phyloP scores from a whole-genome alignment of 2,113 vertebrate genomes.

The Oreotrochilus melanogaster region DNA sequence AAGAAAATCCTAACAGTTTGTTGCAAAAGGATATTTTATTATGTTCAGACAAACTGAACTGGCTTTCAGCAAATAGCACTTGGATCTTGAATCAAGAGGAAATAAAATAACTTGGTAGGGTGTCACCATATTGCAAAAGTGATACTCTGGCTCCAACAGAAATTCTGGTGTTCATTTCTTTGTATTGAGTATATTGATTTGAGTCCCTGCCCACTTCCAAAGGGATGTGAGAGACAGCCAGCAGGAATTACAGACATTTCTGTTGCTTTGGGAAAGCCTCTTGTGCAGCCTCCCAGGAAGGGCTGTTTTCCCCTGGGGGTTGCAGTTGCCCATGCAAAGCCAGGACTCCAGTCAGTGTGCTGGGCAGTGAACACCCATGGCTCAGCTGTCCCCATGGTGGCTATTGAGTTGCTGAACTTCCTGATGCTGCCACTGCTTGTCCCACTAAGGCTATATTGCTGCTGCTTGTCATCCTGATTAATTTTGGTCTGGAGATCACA shows the following conservation, averaged over 20 bases:
- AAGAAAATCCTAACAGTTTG: conserved; percentile 16
- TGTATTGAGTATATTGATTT: conserved; percentile 9
- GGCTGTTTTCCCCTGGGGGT: accelerated
- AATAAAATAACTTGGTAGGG: conserved; percentile 26
- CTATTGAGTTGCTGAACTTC: neutral
- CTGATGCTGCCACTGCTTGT: neutral
- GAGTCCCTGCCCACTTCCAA: neutral
- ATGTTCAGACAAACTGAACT: conserved; percentile 52
- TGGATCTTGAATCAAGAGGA: conserved; percentile 52
- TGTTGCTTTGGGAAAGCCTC: neutral
- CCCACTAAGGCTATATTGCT: neutral
- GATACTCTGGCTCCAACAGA: neutral
- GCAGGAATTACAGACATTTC: accelerated
- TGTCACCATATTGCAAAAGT: conserved; percentile 53
- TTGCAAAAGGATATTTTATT: conserved; percentile 57
- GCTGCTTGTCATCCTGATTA: neutral
- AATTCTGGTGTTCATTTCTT: conserved; percentile 37
- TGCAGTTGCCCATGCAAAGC: neutral
- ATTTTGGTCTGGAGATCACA: neutral
- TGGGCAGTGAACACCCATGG: too few relatives aligned
- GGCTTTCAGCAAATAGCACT: conserved; percentile 48
- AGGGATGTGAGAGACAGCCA: accelerated
- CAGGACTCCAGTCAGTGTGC: neutral
- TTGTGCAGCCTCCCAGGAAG: neutral
- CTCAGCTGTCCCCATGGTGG: accelerated